Evolutionary conservation across 1,140 invertebrate genomes (phyloP), one percentile per base, ranked within the genome.

Genomic region (Danaus melanippus): DNA sequence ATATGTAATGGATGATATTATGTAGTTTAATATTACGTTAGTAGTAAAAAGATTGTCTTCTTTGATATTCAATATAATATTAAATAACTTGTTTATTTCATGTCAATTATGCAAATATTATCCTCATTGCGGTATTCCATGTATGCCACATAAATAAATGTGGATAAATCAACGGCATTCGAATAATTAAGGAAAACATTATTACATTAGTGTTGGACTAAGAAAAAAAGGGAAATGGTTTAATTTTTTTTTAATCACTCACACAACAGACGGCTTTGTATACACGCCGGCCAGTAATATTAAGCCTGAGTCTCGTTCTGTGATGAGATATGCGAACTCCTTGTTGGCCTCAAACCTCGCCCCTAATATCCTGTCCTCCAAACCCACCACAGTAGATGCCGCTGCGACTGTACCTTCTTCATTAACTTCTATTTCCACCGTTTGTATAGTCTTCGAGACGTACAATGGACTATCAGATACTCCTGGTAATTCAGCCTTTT

Each of bases 331-430:
- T 12, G 84, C 78, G 50, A 90, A 90, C 41, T 89, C 87, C 62
- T 81, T 87, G 57, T 89, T 89, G 0, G 88, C 89, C 61, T 80
- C 79, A 54, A 90, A 86, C 42, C 80, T 72, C 15, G 84, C 86
- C 8, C 84, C 82, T 12, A 87, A 67, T 4, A 81, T 72, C 55
- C 88, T 87, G 52, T 89, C 85, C 67, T 84, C 76, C 56, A 89
- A 74, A 3, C 91, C 91, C 63, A 93, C 90, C n/a, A 91, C 90
- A 5, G 80, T 85, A 4, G 81, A 62, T 6, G 92, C 90, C 12
- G 92, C 87, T 11, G 93, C 93, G 11, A 92, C 87, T 6, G 90
- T 93, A 9, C 93, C 93, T 69, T 93, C 89, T 82, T 95, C 93
- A 56, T 90, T 91, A 0, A 94, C 90, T 65, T 93, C 90, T 55